Evolutionary conservation across 1,140 invertebrate species (phyloP).

Genomic region (Dendroctonus ponderosae): DNA sequence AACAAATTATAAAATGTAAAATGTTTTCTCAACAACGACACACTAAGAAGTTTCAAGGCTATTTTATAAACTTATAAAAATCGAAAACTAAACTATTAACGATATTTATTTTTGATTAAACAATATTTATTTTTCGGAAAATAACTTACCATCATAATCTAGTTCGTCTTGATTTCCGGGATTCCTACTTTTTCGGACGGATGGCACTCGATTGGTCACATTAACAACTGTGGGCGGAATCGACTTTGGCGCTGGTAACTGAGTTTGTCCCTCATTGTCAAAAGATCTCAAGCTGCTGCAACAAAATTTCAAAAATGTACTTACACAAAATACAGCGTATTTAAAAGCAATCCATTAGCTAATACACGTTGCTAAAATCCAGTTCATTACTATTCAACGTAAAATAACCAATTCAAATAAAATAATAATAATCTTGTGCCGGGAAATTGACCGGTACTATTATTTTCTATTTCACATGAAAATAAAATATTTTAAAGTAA

Average conservation of each 20-base stretch:
- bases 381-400: too few relatives aligned
- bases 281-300: conserved; percentile 41
- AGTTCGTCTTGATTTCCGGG: conserved; percentile 33
- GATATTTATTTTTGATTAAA: background rate
- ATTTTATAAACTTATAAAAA: background rate
- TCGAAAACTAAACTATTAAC: background rate
- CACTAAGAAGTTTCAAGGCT: too few relatives aligned
- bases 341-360: too few relatives aligned
- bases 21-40: too few relatives aligned
- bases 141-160: conserved; percentile 47
- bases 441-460: too few relatives aligned
- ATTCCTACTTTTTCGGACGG: conserved; percentile 31
- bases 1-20: too few relatives aligned
- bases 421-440: too few relatives aligned
- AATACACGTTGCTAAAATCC: too few relatives aligned
- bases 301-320: conserved; percentile 16
- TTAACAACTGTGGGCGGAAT: conserved; percentile 20
- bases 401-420: too few relatives aligned
- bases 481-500: too few relatives aligned
- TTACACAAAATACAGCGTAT: too few relatives aligned
- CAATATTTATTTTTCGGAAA: background rate
- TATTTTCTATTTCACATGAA: too few relatives aligned
- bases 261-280: conserved; percentile 37
- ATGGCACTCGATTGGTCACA: conserved; percentile 22
- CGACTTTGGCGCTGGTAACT: conserved; percentile 21